phyloP scores from a whole-genome alignment of 2,797 vertebrate genomes.

The Florisuga fusca region DNA sequence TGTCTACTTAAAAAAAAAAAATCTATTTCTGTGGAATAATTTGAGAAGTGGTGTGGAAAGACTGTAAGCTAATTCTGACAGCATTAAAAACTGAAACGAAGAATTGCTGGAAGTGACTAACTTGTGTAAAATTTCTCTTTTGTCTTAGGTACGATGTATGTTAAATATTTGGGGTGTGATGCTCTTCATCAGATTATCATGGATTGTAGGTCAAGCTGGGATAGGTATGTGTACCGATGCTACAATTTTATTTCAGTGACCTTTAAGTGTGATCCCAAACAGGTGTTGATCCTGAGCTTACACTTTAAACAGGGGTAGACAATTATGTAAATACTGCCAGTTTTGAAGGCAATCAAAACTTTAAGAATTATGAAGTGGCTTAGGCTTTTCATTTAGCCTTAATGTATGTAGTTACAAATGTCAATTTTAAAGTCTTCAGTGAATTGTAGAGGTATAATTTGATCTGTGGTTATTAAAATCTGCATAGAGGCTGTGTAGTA shows the following conservation, averaged over 20 bases:
- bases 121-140: background rate
- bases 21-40: background rate
- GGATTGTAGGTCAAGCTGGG: conserved; percentile 98
- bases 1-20: background rate
- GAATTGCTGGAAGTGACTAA: background rate
- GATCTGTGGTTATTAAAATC: background rate
- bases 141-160: conserved; percentile 94
- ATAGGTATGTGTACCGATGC: conserved; percentile 85
- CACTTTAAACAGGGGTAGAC: background rate
- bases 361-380: background rate
- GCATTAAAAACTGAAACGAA: background rate
- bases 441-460: background rate
- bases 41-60: background rate
- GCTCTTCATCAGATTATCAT: conserved; percentile 98
- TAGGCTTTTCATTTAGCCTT: background rate
- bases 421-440: background rate
- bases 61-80: background rate
- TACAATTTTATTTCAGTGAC: background rate
- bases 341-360: background rate
- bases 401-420: background rate
- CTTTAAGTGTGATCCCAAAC: background rate
- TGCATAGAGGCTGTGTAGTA: background rate
- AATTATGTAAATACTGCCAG: background rate
- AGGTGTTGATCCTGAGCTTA: background rate
- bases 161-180: conserved; percentile 99